phyloP scores from a whole-genome alignment of 2,888 invertebrate species.

The Rotaria magnacalcarata region DNA sequence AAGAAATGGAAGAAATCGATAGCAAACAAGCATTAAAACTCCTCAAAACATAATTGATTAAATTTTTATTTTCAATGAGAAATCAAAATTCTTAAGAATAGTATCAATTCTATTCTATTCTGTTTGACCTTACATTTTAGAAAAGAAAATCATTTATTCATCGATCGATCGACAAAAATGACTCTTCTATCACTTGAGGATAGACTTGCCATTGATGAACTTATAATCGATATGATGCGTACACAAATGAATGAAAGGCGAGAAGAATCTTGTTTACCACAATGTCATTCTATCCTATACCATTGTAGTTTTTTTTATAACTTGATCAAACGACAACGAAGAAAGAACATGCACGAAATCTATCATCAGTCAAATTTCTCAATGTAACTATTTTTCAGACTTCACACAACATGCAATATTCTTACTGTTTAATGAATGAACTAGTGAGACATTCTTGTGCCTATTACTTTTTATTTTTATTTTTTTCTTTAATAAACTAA shows the following conservation, averaged over 20 bases:
- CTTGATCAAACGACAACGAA: background rate
- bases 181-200: no score
- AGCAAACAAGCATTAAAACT: background rate
- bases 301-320: background rate
- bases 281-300: background rate
- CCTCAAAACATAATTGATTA: background rate
- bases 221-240: background rate
- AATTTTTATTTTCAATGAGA: background rate
- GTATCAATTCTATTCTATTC: no score
- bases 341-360: background rate
- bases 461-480: background rate
- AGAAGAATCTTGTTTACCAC: background rate
- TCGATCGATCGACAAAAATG: background rate
- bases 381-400: background rate
- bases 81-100: no score
- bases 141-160: no score
- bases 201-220: background rate
- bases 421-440: background rate
- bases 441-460: background rate
- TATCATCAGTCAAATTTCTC: background rate
- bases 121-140: no score
- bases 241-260: background rate
- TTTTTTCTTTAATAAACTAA: background rate
- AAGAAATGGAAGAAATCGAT: slow-evolving; percentile 58
- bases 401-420: background rate